phyloP scores from a whole-genome alignment of 2,888 invertebrate genomes.

The Tetropium fuscum region DNA sequence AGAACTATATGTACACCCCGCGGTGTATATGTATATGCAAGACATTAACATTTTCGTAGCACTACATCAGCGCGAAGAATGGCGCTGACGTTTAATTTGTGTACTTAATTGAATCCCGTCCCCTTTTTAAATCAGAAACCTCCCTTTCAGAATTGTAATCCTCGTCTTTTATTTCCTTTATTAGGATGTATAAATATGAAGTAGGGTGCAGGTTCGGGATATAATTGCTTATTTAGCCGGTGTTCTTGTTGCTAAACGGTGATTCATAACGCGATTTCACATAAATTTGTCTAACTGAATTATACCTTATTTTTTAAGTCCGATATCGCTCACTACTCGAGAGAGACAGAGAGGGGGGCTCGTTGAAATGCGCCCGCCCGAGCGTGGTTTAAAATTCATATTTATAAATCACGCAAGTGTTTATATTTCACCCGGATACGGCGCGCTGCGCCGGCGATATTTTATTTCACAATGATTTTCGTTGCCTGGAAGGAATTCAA shows the following conservation, averaged over 20 bases:
- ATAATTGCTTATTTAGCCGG: constrained; percentile 56
- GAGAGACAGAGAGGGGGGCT: background rate
- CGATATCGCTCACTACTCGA: background rate
- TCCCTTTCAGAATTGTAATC: constrained; percentile 59
- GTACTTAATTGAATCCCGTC: constrained; percentile 61
- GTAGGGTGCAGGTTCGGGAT: constrained; percentile 52
- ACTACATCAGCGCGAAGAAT: constrained; percentile 59
- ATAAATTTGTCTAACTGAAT: constrained; percentile 41
- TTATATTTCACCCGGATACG: too few species aligned
- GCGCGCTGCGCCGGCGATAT: too few species aligned
- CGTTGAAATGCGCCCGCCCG: background rate
- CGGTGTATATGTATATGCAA: constrained; percentile 33
- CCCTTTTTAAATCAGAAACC: constrained; percentile 60
- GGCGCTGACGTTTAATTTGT: constrained; percentile 63
- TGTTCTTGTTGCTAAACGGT: constrained; percentile 51
- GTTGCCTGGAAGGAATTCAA: too few species aligned
- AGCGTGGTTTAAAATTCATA: constrained; percentile 14
- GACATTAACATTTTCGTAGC: constrained; percentile 39
- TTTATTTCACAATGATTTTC: too few species aligned
- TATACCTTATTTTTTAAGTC: constrained; percentile 21
- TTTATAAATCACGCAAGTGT: constrained; percentile 15
- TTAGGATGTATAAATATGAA: constrained; percentile 62
- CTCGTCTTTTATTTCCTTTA: constrained; percentile 62
- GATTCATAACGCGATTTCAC: constrained; percentile 46
- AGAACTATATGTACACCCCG: constrained; percentile 8